Evolutionary conservation across 1,140 invertebrate genomes (phyloP), one percentile per base, ranked within the genome.

Genomic region (Drosophila nebulosa): DNA sequence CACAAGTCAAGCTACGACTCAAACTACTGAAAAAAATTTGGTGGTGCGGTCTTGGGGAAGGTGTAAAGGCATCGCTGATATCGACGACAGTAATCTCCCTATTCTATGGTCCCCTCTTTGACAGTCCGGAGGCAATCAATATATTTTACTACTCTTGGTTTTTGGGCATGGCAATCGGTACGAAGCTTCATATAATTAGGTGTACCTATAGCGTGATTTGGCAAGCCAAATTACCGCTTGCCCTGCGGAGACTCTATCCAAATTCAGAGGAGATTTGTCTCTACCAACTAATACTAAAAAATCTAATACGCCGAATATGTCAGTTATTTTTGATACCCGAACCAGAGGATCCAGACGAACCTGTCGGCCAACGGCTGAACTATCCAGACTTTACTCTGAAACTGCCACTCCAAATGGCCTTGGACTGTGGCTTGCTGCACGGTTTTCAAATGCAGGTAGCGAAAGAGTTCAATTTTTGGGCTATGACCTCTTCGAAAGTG

Each of bases 391-490:
- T 1, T 0, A 1, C 9, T 2, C 14, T 58, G 3, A 14, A 56
- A 12, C 3, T 75, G 4, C 42, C 72, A 6, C n/a, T 64, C 1
- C 10, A 16, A 12, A 27, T 30, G 22, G 64, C 64, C 0, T 26
- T 83, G 42, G 24, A 59, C 10, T 35, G 24, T 3, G 7, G 7
- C 1, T 30, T 21, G 12, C 18, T 77, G 0, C 50, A 61, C 18
- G 79, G 79, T 0, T 78, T 81, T 32, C 53, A 62, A 3, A n/a
- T 75, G 24, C 67, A 72, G 35, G 63, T 62, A n/a, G 61, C 75
- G 3, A 52, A 39, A 9, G 64, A 79, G 1, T 83, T 84, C 22
- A n/a, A n/a, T n/a, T 61, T 59, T 22, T 24, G 26, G 7, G 5
- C 39, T 3, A 64, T 70, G 16, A n/a, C 56, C 12, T 1, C 5